Base-by-base conservation (phyloP, 2,797 vertebrate species). In the Neoniphon sammara region DNA sequence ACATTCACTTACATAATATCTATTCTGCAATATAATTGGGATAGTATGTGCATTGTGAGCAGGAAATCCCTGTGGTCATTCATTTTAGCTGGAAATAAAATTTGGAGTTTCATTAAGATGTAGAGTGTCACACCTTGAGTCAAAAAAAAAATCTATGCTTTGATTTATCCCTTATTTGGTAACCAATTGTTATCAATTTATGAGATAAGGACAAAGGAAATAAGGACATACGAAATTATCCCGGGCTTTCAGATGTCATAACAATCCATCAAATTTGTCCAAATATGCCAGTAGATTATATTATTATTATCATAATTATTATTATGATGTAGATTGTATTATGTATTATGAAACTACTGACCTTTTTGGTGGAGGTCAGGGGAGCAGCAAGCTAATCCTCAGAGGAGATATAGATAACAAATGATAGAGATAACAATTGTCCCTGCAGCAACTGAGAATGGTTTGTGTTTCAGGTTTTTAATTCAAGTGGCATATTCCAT, bases 1-100 rank as follows among this genome's bases (percentile, higher is more conserved):
- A 73, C 58, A 23, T 85, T 84, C 30, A 69, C 78, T 86, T 75
- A 78, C 10, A 42, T 79, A 78, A 87, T 75, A 50, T 18, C 14
- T 12, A 17, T 15, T 55, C 36, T 11, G 57, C 49, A 60, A 71
- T 27, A 34, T 31, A 52, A 72, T 34, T 30, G 11, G 10, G 25
- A 66, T 60, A 2, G 6, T 56, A 49, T 49, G 31, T 11, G 17
- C 53, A 34, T 53, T 36, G 49, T 60, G 25, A 63, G 54, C 23
- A 75, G 58, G 50, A 83, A 73, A 60, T 34, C 42, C 62, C 54
- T 68, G 14, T 31, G 60, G 57, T 15, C 1, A 27, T 18, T 52
- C 3, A 25, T 50, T 44, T 42, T 15, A 7, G 1, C 9, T 31
- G 8, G 15, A 25, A 34, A 49, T 46, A 46, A 49, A 56, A 5